A percentile compares a stretch with the other conserved stretches of the same genome.
Evolutionary conservation across 2,113 vertebrate species (phyloP).

Genomic region (Excalfactoria chinensis): DNA sequence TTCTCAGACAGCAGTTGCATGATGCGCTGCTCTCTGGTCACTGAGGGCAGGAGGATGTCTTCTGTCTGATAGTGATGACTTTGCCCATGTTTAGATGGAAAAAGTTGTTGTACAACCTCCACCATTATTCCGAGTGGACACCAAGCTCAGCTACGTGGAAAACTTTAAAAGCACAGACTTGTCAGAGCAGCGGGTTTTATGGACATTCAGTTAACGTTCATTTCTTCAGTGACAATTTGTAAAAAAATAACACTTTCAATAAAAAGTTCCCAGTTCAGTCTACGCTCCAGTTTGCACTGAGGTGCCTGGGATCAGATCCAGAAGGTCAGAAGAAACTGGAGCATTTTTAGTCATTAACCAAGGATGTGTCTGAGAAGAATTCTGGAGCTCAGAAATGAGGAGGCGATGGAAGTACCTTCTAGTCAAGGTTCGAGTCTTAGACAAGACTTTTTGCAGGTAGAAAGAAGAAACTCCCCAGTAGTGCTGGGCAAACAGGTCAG

Average conservation of each 20-base stretch:
- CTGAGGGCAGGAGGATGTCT: neutral
- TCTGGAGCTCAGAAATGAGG: neutral
- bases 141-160: neutral
- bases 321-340: neutral
- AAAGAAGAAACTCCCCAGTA: neutral
- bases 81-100: neutral
- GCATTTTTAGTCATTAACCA: neutral
- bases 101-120: neutral
- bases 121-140: neutral
- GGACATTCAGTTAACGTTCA: neutral
- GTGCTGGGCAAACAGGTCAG: neutral
- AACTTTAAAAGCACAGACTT: conserved; percentile 18
- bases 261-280: neutral
- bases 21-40: neutral
- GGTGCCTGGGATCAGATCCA: neutral
- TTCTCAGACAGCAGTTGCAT: neutral
- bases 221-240: neutral
- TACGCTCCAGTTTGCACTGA: neutral
- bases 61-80: neutral
- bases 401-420: neutral
- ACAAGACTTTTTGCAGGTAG: neutral
- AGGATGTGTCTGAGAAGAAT: neutral
- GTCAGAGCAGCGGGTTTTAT: neutral
- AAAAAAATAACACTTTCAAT: neutral
- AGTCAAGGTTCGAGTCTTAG: neutral